These are phyloP conservation scores for Ladona fulva DNA, from an alignment of 1,140 invertebrate genomes.

Conservation along the genomic window DNA sequence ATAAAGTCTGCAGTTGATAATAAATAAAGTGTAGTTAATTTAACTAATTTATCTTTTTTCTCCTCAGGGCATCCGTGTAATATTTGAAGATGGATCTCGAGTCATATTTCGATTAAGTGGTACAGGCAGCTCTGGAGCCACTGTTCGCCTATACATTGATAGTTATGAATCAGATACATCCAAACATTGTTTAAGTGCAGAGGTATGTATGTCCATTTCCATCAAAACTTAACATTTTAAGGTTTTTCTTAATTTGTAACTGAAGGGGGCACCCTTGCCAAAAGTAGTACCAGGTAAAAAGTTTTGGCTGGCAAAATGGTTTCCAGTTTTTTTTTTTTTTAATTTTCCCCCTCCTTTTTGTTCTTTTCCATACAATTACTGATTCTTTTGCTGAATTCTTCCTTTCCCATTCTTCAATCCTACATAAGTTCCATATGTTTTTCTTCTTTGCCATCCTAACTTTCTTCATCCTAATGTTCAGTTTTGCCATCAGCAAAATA, in stretches of 20 bases:
- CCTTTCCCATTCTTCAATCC: no score
- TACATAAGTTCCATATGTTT: no score
- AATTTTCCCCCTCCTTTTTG: no score
- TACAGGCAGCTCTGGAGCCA: constrained; percentile 94
- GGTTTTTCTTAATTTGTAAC: not conserved
- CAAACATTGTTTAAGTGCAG: constrained; percentile 62
- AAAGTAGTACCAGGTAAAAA: no score
- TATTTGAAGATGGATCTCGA: constrained; percentile 89
- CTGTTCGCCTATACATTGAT: constrained; percentile 90
- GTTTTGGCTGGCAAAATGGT: no score
- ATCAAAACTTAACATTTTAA: not conserved
- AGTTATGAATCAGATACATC: constrained; percentile 62
- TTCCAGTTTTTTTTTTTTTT: no score
- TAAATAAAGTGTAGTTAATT: constrained; percentile 16
- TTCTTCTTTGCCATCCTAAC: no score
- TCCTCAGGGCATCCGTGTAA: constrained; percentile 77
- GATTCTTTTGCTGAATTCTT: no score
- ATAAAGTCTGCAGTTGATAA: no score
- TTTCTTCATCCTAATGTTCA: no score
- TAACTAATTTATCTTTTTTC: not conserved
- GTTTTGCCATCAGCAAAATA: no score
- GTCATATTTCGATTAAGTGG: constrained; percentile 91
- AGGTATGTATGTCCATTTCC: constrained; percentile 40
- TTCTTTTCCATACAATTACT: no score
- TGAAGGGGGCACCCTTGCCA: not conserved